Conservation (phyloP, 1,140 invertebrate genomes). For the Hetaerina americana region DNA sequence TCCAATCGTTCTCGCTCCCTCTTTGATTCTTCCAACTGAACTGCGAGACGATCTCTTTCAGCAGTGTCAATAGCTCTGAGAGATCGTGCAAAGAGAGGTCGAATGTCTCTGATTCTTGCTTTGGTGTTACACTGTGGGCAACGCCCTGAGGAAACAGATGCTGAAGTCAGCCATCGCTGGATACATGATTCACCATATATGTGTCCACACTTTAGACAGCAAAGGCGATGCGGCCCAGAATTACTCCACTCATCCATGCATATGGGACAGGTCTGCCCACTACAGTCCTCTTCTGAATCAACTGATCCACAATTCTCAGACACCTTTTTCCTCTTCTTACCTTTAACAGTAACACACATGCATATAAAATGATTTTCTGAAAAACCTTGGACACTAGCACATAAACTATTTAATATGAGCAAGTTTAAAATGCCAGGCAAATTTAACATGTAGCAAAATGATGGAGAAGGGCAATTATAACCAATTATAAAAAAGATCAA, state of each 20-base stretch:
- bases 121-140: slow-evolving; percentile 83
- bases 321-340: background rate
- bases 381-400: no score
- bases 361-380: no score
- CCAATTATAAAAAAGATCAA: no score
- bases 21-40: slow-evolving; percentile 36
- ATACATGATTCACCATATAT: slow-evolving; percentile 78
- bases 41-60: slow-evolving; percentile 41
- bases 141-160: slow-evolving; percentile 19
- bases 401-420: no score
- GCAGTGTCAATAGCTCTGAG: slow-evolving; percentile 48
- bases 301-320: background rate
- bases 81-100: slow-evolving; percentile 53
- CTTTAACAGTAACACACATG: no score
- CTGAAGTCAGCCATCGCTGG: slow-evolving; percentile 52
- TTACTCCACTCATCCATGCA: slow-evolving; percentile 79
- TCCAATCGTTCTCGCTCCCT: background rate
- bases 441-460: no score
- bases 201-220: slow-evolving; percentile 78
- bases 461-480: no score
- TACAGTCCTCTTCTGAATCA: slow-evolving; percentile 33
- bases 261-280: slow-evolving; percentile 66
- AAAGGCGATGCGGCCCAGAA: slow-evolving; percentile 68
- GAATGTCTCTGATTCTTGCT: slow-evolving; percentile 56
- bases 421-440: no score